phyloP scores from a whole-genome alignment of 2,113 vertebrate genomes.

The Willisornis vidua region DNA sequence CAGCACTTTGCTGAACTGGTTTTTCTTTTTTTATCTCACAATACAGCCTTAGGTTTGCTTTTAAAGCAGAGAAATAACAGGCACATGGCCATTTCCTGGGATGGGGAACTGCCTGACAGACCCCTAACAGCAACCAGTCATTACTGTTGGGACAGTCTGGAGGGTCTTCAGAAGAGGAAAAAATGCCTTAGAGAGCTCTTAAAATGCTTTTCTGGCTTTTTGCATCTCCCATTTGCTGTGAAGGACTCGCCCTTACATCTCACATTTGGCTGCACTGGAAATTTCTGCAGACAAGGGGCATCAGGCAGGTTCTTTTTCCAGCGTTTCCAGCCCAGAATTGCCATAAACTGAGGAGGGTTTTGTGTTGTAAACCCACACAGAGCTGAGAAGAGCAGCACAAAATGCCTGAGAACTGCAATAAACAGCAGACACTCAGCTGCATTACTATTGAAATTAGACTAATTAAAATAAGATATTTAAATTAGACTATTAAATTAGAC shows the following conservation, averaged over 20 bases:
- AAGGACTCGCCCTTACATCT: not conserved
- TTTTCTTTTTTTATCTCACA: not conserved
- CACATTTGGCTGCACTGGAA: not conserved
- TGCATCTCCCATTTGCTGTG: not conserved
- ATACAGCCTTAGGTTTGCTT: not conserved
- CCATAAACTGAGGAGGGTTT: not conserved
- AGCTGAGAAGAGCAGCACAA: not conserved
- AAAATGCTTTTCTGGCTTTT: not conserved
- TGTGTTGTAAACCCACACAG: not conserved
- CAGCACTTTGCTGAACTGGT: fast-evolving
- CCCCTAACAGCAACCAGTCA: not conserved
- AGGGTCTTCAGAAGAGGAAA: not conserved
- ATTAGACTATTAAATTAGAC: too few relatives aligned
- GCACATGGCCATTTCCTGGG: not conserved
- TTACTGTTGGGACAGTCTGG: not conserved
- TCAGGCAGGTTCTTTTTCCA: not conserved
- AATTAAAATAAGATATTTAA: too few relatives aligned
- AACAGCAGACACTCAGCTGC: not conserved
- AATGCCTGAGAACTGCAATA: not conserved
- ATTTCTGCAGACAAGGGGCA: not conserved
- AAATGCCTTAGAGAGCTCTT: not conserved
- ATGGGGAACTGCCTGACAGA: not conserved
- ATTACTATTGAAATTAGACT: not conserved
- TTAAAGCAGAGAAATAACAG: not conserved
- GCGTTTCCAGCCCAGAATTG: not conserved